Conservation (phyloP, 2,888 invertebrate genomes). For the Phaedon cochleariae region DNA sequence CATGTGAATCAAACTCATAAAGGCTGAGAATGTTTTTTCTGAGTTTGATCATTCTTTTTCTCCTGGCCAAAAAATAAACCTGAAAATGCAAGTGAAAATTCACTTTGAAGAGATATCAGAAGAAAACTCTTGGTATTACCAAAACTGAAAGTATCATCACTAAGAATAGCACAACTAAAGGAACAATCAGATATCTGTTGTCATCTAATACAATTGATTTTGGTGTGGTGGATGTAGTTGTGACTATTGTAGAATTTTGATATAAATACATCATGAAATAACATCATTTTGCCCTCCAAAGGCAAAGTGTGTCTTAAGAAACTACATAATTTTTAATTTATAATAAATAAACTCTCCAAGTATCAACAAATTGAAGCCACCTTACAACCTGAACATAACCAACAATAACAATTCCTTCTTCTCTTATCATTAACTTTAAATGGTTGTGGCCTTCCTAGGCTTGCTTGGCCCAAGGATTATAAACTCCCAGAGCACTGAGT, state of each 20-base stretch:
- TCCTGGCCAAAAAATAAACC: conserved; percentile 66
- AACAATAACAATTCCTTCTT: too few relatives aligned
- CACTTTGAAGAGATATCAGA: background rate
- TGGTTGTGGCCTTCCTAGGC: too few relatives aligned
- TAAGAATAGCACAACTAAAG: conserved; percentile 57
- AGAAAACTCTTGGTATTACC: conserved; percentile 43
- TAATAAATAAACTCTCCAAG: too few relatives aligned
- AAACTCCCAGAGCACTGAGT: too few relatives aligned
- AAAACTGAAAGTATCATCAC: conserved; percentile 58
- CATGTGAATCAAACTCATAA: conserved; percentile 76
- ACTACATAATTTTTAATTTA: background rate
- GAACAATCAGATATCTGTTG: conserved; percentile 57
- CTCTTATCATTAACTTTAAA: too few relatives aligned
- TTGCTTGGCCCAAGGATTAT: too few relatives aligned
- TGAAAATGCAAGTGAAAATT: conserved; percentile 44
- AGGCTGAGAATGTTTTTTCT: conserved; percentile 72
- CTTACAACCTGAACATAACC: too few relatives aligned
- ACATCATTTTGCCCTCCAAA: background rate
- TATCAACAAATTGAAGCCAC: too few relatives aligned
- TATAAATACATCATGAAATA: background rate
- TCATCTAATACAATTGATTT: conserved; percentile 45
- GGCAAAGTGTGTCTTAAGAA: background rate
- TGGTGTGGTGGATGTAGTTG: conserved; percentile 31
- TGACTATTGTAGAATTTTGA: background rate
- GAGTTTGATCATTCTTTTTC: conserved; percentile 66